These are phyloP conservation scores for Periophthalmus magnuspinnatus DNA, from an alignment of 2,797 vertebrate species.

Conservation along the genomic window DNA sequence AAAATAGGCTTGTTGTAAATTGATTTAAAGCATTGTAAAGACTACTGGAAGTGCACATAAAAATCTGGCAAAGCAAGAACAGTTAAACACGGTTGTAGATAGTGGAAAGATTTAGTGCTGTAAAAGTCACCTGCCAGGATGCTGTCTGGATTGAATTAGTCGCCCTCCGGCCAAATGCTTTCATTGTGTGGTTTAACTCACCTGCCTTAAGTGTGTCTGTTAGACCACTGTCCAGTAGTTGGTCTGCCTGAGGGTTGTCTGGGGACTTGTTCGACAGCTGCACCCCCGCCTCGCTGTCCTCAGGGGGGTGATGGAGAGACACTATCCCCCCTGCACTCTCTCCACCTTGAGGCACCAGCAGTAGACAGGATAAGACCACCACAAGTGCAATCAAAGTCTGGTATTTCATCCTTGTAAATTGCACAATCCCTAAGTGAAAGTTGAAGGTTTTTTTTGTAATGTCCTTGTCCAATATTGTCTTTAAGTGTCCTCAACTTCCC, in stretches of 20 bases:
- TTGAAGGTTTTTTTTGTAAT: slow-evolving; percentile 16
- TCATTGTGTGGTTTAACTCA: slow-evolving; percentile 46
- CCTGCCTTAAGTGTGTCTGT: slow-evolving; percentile 49
- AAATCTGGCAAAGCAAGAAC: slow-evolving; percentile 25
- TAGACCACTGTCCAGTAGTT: slow-evolving; percentile 29
- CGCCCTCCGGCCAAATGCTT: slow-evolving; percentile 18
- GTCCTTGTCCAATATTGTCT: slow-evolving; percentile 10
- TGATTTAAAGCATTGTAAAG: slow-evolving; percentile 6
- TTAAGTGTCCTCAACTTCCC: slow-evolving; percentile 26
- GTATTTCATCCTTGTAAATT: slow-evolving; percentile 59
- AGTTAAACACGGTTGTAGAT: slow-evolving; percentile 13
- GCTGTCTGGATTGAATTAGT: slow-evolving; percentile 13
- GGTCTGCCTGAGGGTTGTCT: slow-evolving; percentile 51
- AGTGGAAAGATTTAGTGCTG: slow-evolving; percentile 38
- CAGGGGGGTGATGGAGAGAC: slow-evolving; percentile 32
- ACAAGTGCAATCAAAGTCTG: slow-evolving; percentile 44
- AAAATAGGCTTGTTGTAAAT: slow-evolving; percentile 12
- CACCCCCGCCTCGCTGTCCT: slow-evolving; percentile 27
- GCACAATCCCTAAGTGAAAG: slow-evolving; percentile 36
- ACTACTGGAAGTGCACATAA: background rate
- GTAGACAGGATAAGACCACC: slow-evolving; percentile 68
- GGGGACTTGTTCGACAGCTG: slow-evolving; percentile 25
- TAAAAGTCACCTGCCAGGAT: slow-evolving; percentile 50
- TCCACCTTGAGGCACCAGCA: slow-evolving; percentile 62
- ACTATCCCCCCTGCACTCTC: slow-evolving; percentile 59